Evolutionary conservation across 2,113 vertebrate species (phyloP).

Genomic region (Corythoichthys haematopterus): DNA sequence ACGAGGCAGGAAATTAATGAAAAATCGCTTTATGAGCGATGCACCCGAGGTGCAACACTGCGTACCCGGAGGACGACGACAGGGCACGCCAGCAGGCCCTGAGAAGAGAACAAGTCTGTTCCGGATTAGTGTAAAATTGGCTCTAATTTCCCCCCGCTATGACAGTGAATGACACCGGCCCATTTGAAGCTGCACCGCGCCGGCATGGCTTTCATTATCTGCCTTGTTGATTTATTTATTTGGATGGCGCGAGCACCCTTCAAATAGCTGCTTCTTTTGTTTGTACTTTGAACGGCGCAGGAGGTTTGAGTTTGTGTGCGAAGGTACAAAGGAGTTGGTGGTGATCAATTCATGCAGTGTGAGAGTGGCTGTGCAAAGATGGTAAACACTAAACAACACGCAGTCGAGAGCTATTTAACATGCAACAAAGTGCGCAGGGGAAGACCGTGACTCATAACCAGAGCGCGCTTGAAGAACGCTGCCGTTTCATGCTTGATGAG

Average conservation of each 20-base stretch:
- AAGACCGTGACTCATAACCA: constrained; percentile 60
- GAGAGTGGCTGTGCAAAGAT: constrained; percentile 16
- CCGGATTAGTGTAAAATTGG: constrained; percentile 64
- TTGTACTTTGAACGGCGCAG: constrained; percentile 38
- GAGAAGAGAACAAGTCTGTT: constrained; percentile 52
- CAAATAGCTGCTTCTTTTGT: constrained; percentile 29
- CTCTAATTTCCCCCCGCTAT: constrained; percentile 55
- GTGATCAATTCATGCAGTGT: constrained; percentile 13
- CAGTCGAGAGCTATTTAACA: constrained; percentile 27
- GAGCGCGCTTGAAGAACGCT: constrained; percentile 38
- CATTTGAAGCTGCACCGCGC: constrained; percentile 56
- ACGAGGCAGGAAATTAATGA: background rate
- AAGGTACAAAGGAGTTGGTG: constrained; percentile 24
- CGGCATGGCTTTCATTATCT: constrained; percentile 67
- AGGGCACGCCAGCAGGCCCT: constrained; percentile 23
- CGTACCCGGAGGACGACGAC: constrained; percentile 31
- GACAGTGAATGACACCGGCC: constrained; percentile 62
- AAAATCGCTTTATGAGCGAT: background rate
- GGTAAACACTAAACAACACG: constrained; percentile 14
- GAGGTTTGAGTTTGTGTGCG: constrained; percentile 24
- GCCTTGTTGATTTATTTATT: constrained; percentile 65
- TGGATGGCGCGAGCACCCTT: constrained; percentile 58
- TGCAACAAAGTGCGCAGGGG: constrained; percentile 45
- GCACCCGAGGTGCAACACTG: constrained; percentile 8
- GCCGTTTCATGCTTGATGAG: constrained; percentile 60